These are phyloP conservation scores for Smittia sp. DNA, from an alignment of 2,888 invertebrate species.

Conservation along the genomic window DNA sequence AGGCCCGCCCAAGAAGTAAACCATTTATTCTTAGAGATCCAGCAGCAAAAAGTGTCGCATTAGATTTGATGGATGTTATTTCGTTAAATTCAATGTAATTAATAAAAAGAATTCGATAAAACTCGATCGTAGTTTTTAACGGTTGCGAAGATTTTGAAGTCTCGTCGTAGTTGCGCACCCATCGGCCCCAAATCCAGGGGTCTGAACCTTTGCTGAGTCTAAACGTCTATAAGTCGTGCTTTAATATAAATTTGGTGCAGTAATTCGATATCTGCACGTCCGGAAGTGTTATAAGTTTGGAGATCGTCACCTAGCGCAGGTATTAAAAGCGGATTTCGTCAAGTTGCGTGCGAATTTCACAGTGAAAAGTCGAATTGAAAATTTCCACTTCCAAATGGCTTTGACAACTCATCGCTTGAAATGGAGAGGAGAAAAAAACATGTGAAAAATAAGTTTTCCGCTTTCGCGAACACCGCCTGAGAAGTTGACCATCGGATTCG, in stretches of 20 bases:
- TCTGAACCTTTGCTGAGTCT: no score
- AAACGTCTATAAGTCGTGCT: neutral
- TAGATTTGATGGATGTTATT: neutral
- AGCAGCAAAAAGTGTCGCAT: neutral
- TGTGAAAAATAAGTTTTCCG: constrained; percentile 18
- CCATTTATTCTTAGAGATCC: neutral
- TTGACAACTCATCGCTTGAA: constrained; percentile 38
- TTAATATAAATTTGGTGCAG: neutral
- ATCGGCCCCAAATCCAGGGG: no score
- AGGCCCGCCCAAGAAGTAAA: constrained; percentile 44
- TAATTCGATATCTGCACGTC: constrained; percentile 28
- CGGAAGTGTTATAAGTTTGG: neutral
- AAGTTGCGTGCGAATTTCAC: constrained; percentile 20
- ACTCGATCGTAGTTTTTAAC: no score
- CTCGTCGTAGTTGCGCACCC: no score
- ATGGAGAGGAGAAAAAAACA: constrained; percentile 24
- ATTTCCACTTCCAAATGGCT: constrained; percentile 7
- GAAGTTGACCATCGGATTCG: neutral
- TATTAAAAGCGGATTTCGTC: neutral
- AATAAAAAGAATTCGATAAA: neutral
- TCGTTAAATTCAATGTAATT: constrained; percentile 6
- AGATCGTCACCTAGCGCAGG: constrained; percentile 15
- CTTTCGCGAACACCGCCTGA: neutral
- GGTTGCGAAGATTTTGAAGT: no score
- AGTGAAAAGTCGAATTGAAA: constrained; percentile 32